Conservation (phyloP, 1,140 invertebrate genomes). For the Glomeris maerens region DNA sequence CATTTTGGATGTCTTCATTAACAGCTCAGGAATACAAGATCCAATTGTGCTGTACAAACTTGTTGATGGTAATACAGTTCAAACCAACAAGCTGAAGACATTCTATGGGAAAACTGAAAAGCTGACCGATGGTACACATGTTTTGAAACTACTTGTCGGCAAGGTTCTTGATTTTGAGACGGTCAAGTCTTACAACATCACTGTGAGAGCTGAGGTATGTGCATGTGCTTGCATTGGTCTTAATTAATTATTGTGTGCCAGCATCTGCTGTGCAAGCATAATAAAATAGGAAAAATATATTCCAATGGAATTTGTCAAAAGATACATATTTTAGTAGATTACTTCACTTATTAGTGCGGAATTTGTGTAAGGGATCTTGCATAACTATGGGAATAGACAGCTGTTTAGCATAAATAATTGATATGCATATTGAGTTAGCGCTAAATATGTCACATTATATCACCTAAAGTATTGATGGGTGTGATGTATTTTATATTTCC, state of each 20-base stretch:
- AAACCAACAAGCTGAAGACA: constrained; percentile 62
- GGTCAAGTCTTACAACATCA: constrained; percentile 62
- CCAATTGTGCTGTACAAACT: constrained; percentile 55
- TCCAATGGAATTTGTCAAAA: too few relatives aligned
- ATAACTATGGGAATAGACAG: too few relatives aligned
- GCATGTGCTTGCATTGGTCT: too few relatives aligned
- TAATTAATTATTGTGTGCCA: background rate
- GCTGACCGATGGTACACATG: constrained; percentile 42
- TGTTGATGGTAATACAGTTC: constrained; percentile 60
- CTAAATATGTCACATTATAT: too few relatives aligned
- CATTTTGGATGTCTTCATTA: background rate
- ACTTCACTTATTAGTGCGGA: too few relatives aligned
- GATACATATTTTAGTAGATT: too few relatives aligned
- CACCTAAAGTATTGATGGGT: background rate
- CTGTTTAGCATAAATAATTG: too few relatives aligned
- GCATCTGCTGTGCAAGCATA: too few relatives aligned
- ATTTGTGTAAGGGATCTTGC: too few relatives aligned
- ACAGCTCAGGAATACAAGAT: background rate
- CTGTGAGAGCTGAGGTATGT: constrained; percentile 50
- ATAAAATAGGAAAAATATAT: too few relatives aligned
- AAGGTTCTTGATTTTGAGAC: constrained; percentile 65
- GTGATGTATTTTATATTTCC: constrained; percentile 11
- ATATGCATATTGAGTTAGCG: too few relatives aligned
- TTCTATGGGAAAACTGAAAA: constrained; percentile 34
- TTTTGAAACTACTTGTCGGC: constrained; percentile 49